Percentiles rank a stretch among this genome's conserved stretches.
Evolutionary conservation across 2,113 vertebrate species (phyloP).

Genomic region (Meriones unguiculatus): DNA sequence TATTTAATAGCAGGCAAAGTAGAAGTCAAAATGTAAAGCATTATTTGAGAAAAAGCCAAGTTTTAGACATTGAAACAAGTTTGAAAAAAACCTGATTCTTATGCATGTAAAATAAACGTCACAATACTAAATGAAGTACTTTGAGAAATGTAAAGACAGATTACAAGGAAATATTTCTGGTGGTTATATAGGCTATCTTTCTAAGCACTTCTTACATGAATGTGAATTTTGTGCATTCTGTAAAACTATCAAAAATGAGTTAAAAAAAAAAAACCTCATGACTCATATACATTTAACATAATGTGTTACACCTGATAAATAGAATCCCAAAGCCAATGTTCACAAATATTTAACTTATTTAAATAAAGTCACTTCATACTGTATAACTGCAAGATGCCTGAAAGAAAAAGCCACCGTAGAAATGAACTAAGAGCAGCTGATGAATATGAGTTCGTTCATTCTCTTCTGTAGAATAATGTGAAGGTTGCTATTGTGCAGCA

Average conservation of each 20-base stretch:
- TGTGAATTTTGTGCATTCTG: slow-evolving; percentile 51
- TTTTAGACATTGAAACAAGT: slow-evolving; percentile 53
- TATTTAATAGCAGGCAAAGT: slow-evolving; percentile 80
- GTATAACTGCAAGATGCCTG: not conserved
- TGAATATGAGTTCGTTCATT: not conserved
- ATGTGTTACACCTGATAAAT: slow-evolving; percentile 31
- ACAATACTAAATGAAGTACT: slow-evolving; percentile 64
- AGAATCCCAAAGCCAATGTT: not conserved
- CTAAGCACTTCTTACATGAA: slow-evolving; percentile 10
- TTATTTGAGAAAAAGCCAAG: slow-evolving; percentile 65
- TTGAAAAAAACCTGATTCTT: slow-evolving; percentile 32
- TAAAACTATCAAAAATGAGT: slow-evolving; percentile 57
- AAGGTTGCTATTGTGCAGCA: not conserved
- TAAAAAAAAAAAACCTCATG: not conserved
- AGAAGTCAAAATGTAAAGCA: slow-evolving; percentile 77
- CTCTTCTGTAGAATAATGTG: not conserved
- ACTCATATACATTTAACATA: slow-evolving; percentile 43
- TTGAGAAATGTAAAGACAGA: slow-evolving; percentile 51
- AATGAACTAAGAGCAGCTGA: not conserved
- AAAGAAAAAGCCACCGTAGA: not conserved
- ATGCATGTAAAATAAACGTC: slow-evolving; percentile 57
- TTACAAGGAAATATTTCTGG: not conserved
- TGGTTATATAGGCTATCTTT: not conserved
- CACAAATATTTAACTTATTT: not conserved
- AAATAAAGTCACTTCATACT: not conserved